Percentiles rank a stretch among this genome's conserved stretches.
These are phyloP conservation scores for Amblyornis subalaris DNA, from an alignment of 2,113 vertebrate species.

Conservation along the genomic window DNA sequence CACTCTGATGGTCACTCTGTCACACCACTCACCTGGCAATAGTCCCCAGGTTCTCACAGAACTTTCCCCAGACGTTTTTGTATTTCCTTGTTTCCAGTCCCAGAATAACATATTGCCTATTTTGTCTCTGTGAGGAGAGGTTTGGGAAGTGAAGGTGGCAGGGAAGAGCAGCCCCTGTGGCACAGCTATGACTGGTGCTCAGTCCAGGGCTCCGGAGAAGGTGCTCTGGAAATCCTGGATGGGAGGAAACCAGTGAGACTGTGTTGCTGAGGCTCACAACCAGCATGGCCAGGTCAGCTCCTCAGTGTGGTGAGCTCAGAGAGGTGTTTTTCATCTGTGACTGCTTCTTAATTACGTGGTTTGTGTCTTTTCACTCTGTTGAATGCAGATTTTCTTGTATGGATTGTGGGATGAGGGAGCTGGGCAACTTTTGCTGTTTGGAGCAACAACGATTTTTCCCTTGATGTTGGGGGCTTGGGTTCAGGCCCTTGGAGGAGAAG, in stretches of 20 bases:
- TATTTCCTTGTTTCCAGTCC: neutral
- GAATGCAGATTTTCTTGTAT: neutral
- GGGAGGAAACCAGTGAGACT: neutral
- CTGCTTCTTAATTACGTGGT: rapidly evolving
- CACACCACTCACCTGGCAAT: neutral
- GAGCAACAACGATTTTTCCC: neutral
- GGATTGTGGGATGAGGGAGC: neutral
- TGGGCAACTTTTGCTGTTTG: neutral
- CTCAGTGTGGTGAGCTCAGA: neutral
- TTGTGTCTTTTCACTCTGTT: neutral
- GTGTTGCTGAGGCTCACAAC: neutral
- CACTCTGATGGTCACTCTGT: no score
- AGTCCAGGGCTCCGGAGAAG: neutral
- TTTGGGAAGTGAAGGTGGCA: rapidly evolving
- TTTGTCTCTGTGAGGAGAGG: neutral
- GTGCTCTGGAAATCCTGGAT: neutral
- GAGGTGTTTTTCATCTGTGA: neutral
- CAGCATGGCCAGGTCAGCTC: neutral
- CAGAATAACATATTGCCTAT: neutral
- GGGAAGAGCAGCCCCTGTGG: neutral
- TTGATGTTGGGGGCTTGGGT: neutral
- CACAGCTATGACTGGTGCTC: rapidly evolving
- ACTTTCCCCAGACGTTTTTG: neutral
- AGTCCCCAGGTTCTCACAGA: neutral
- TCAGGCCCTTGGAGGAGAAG: neutral